Base-by-base conservation (phyloP, 2,113 vertebrate genomes). In the Brienomyrus brachyistius region DNA sequence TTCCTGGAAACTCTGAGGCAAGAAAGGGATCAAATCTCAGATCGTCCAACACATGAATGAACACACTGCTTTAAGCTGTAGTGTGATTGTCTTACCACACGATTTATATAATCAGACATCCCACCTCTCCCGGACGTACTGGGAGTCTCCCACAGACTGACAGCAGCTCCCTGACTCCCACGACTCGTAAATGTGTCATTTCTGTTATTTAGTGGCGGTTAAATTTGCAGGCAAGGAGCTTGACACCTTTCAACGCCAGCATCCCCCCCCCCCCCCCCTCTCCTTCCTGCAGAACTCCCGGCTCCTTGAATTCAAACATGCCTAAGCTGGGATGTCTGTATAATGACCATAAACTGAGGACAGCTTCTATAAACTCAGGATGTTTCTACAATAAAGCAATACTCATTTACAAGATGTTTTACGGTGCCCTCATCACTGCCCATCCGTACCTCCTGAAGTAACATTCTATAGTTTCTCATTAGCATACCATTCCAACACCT, bases 11-110 rank as follows among this genome's bases (percentile, higher is more conserved):
- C 88, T 93, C 90, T 92, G 90, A 94, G 91, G 91, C 92, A 91
- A 95, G 90, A 84, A 91, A 89, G 90, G 92, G 91, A 93, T 94
- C 93, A 93, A 88, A 50, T 88, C 80, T 48, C 59, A 70, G 13
- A 86, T 51, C n/a, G 3, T 70, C 62, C 62, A 31, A 13, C 62
- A 4, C 62, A 70, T 70, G n/a, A 70, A 70, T 70, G 62, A 70
- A 70, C 62, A 70, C 62, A 70, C 62, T 70, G 62, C 62, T 17
- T 54, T 54, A 19, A 17, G 3, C 15, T 54, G 51, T 54, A 54
- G 51, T 54, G 51, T 54, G 15, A 54, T 54, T 66, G 9, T 70
- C 62, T 27, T 70, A 13, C 8, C n/a, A 70, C 62, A 70, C 62
- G 7, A 13, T 70, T 70, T 70, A 70, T 11, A 70, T 70, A 70